These are phyloP conservation scores for Gorilla gorilla DNA, from an alignment of 2,113 vertebrate species.

Conservation along the genomic window DNA sequence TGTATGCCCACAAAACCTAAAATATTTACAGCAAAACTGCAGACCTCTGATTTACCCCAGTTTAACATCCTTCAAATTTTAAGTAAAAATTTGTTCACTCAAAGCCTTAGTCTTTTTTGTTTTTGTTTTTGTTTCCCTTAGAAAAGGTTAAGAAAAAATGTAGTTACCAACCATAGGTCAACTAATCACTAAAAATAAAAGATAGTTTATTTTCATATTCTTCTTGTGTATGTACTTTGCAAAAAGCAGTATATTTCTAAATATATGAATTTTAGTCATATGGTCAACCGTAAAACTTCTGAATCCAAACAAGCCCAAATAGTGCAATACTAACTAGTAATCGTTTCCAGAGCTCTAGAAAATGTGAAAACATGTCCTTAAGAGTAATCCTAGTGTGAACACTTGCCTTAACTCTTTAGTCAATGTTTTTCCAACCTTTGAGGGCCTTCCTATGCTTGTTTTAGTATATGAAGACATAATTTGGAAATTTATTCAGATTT, in stretches of 20 bases:
- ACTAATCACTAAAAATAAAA: constrained; percentile 1
- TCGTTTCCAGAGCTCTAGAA: not conserved
- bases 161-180: not conserved
- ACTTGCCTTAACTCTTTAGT: not conserved
- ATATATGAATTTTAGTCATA: not conserved
- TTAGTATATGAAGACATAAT: not conserved
- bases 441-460: not conserved
- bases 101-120: not conserved
- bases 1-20: not conserved
- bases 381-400: not conserved
- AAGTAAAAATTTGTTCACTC: not conserved
- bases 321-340: too few relatives aligned
- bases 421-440: not conserved
- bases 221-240: not conserved
- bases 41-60: not conserved
- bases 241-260: not conserved
- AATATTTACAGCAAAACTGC: not conserved
- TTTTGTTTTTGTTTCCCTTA: not conserved
- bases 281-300: not conserved
- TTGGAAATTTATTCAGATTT: constrained; percentile 9
- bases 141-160: not conserved
- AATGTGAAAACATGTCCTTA: not conserved
- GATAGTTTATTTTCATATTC: not conserved
- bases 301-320: not conserved
- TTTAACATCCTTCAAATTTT: not conserved